A percentile compares a stretch with the other conserved stretches of the same genome.
phyloP scores from a whole-genome alignment of 1,140 invertebrate species.

The Rhyacophila brunnea region DNA sequence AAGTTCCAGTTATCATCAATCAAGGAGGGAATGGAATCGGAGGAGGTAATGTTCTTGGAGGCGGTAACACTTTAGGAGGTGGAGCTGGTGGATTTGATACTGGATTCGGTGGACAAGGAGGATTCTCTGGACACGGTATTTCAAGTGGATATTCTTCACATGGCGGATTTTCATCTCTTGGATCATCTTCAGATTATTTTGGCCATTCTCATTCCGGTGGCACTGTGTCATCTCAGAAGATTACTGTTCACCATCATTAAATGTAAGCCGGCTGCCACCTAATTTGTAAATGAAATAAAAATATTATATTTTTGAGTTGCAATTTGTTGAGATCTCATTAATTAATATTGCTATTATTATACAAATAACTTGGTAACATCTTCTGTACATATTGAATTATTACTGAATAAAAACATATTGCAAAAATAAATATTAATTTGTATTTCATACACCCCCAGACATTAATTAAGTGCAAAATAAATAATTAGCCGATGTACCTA shows the following conservation, averaged over 20 bases:
- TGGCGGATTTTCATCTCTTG: neutral
- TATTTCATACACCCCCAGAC: too few relatives aligned
- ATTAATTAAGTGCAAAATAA: too few relatives aligned
- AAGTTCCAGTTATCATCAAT: conserved; percentile 35
- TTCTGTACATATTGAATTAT: too few relatives aligned
- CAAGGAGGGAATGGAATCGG: conserved; percentile 15
- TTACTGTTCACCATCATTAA: conserved; percentile 3
- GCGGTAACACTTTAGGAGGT: conserved; percentile 23
- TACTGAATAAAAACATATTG: too few relatives aligned
- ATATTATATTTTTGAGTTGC: too few relatives aligned
- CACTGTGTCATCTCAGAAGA: conserved; percentile 10
- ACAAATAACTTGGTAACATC: too few relatives aligned
- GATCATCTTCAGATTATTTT: neutral
- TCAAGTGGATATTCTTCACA: conserved; percentile 8
- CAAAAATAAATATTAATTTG: too few relatives aligned
- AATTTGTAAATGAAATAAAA: too few relatives aligned
- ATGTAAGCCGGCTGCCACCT: too few relatives aligned
- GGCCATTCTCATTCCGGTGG: neutral
- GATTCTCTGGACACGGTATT: neutral
- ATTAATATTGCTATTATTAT: too few relatives aligned
- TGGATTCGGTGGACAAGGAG: conserved; percentile 10
- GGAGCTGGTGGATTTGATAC: conserved; percentile 28
- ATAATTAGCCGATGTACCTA: too few relatives aligned
- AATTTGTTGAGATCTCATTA: too few relatives aligned
- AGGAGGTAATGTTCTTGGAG: conserved; percentile 21